Evolutionary conservation across 2,888 invertebrate genomes (phyloP), one percentile per base, ranked within the genome.

Genomic region (Phytoseiulus persimilis): DNA sequence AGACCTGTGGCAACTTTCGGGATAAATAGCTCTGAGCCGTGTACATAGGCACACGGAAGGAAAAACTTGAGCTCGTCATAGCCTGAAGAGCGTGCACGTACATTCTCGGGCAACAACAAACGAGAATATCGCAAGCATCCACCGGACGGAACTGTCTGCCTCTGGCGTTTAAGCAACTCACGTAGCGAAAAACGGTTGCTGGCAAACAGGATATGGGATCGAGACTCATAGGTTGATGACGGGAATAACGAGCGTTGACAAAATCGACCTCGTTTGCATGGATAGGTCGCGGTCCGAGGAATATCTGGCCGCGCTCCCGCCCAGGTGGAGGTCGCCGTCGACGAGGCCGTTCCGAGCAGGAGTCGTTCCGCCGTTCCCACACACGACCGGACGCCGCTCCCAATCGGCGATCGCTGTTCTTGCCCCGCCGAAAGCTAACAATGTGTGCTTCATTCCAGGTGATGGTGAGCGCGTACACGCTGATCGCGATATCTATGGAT

Each of bases 401-500:
- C 9, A 11, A 46, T 65, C 2, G 18, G 5, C 65, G 39, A 39
- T 39, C 65, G 9, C 18, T 18, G 1, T 14, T 65, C 28, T 14
- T 3, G 2, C 5, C 1, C 5, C 23, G 65, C 11, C 14, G 65
- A 65, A 2, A 2, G 11, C 65, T 65, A 18, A 65, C 65, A 18
- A 14, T 28, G 5, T 65, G 65, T 65, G 65, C 65, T 65, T 65
- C 18, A 2, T 65, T 65, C 65, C 93, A 92, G 90, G 92, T 91
- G 31, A 91, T 92, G 31, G 96, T 97, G 90, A 96, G 96, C 92
- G 96, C 97, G 1, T 97, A 97, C 92, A 97, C 97, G 0, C 93
- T 98, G 91, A 95, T 98, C 46, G 97, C 97, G 83, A 96, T 98
- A 92, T 96, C 97, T 91, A 94, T 96, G 90, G 97, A 98, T 93